phyloP scores from a whole-genome alignment of 2,888 invertebrate species.

The Papilio protenor region DNA sequence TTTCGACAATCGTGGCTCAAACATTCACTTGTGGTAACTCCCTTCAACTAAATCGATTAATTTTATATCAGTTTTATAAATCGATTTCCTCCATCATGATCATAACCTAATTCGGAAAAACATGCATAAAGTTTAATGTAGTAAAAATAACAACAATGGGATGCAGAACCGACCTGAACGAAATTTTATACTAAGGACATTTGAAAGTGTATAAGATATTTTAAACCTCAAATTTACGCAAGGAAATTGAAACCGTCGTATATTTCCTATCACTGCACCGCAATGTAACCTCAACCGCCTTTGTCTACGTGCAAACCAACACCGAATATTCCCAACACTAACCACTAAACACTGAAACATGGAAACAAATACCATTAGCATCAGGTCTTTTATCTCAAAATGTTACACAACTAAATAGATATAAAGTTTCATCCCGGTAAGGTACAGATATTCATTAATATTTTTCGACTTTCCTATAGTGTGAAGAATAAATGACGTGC shows the following conservation, averaged over 20 bases:
- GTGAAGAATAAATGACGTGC: not conserved
- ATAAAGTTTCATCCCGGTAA: not conserved
- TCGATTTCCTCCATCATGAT: not conserved
- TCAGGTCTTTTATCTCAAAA: not conserved
- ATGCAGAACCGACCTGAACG: too few species aligned
- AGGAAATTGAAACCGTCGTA: constrained; percentile 25
- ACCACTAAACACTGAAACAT: constrained; percentile 21
- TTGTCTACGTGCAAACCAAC: constrained; percentile 32
- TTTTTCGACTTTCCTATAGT: not conserved
- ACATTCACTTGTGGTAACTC: not conserved
- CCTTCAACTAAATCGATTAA: not conserved
- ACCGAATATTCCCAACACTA: constrained; percentile 33
- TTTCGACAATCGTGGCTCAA: constrained; percentile 9
- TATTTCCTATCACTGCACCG: constrained; percentile 30
- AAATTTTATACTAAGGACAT: not conserved
- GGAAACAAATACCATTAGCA: constrained; percentile 2
- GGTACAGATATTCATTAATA: not conserved
- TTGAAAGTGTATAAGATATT: constrained; percentile 18
- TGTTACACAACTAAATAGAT: not conserved
- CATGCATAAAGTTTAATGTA: too few species aligned
- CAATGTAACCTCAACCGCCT: constrained; percentile 27
- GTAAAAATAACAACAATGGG: too few species aligned
- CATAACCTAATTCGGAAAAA: too few species aligned
- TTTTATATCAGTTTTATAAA: not conserved
- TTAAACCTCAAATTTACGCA: constrained; percentile 16